Conservation (phyloP, 2,888 invertebrate genomes). For the Frankliniella fusca region DNA sequence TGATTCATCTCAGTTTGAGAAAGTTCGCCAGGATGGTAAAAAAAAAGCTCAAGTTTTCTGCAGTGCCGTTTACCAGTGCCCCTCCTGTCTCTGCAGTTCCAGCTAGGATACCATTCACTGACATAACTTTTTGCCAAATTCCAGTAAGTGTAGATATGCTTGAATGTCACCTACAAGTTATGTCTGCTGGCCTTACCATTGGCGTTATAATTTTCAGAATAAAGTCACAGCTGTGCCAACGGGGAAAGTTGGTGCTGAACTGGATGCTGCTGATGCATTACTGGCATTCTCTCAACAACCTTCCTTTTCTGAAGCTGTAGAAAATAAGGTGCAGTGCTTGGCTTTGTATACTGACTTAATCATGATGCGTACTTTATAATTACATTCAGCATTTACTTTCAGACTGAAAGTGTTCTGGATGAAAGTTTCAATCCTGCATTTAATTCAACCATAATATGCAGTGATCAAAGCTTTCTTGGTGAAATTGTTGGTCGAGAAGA, state of each 20-base stretch:
- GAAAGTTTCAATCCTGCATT: neutral
- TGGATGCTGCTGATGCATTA: neutral
- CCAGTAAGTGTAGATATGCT: neutral
- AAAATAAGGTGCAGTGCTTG: neutral
- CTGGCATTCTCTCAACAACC: neutral
- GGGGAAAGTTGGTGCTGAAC: neutral
- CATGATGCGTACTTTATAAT: neutral
- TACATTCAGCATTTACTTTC: neutral
- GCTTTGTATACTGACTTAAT: neutral
- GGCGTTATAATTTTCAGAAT: neutral
- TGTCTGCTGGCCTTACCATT: neutral
- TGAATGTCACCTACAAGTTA: no score
- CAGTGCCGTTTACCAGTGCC: neutral
- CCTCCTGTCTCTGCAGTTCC: neutral
- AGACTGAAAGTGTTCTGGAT: neutral
- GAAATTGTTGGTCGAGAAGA: neutral
- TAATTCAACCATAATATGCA: neutral
- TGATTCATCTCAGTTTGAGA: neutral
- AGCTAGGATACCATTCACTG: neutral
- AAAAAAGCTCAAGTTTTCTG: neutral
- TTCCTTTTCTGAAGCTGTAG: neutral
- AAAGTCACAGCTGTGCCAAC: neutral
- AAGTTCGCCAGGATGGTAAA: neutral
- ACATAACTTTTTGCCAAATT: neutral
- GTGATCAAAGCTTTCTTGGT: neutral